Evolutionary conservation across 2,888 invertebrate genomes (phyloP).

Genomic region (Bugulina stolonifera): DNA sequence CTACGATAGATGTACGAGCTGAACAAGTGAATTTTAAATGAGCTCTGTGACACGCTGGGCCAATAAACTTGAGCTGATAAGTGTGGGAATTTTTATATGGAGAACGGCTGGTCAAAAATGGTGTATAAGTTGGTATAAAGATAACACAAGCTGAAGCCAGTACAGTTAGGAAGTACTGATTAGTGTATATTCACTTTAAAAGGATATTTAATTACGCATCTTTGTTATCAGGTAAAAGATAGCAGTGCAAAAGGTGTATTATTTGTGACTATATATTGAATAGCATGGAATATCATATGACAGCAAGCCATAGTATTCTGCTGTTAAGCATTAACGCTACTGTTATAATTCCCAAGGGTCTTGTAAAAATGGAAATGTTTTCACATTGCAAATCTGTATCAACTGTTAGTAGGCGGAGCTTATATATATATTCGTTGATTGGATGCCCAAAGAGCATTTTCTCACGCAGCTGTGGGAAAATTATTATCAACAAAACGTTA

Average conservation of each 20-base stretch:
- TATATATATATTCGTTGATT: too few relatives aligned
- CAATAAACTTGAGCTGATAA: constrained; percentile 9
- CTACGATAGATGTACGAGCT: background rate
- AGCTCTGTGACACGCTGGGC: background rate
- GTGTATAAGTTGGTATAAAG: background rate
- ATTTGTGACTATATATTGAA: background rate
- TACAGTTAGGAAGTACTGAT: background rate
- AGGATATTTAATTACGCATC: too few relatives aligned
- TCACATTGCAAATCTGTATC: too few relatives aligned
- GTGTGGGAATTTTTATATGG: background rate
- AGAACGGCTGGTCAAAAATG: background rate
- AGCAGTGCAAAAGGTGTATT: background rate
- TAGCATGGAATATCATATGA: background rate
- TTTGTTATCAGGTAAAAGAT: background rate
- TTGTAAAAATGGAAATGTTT: too few relatives aligned
- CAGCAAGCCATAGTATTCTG: too few relatives aligned
- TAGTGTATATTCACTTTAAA: too few relatives aligned
- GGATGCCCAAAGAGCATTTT: too few relatives aligned
- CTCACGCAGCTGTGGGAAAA: too few relatives aligned
- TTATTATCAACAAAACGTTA: too few relatives aligned
- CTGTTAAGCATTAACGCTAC: too few relatives aligned
- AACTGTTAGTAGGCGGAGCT: too few relatives aligned
- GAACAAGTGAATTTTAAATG: constrained; percentile 16
- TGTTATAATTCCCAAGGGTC: too few relatives aligned
- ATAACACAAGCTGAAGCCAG: background rate